Evolutionary conservation across 2,797 vertebrate species (phyloP).

Genomic region (Poeciliopsis turneri): DNA sequence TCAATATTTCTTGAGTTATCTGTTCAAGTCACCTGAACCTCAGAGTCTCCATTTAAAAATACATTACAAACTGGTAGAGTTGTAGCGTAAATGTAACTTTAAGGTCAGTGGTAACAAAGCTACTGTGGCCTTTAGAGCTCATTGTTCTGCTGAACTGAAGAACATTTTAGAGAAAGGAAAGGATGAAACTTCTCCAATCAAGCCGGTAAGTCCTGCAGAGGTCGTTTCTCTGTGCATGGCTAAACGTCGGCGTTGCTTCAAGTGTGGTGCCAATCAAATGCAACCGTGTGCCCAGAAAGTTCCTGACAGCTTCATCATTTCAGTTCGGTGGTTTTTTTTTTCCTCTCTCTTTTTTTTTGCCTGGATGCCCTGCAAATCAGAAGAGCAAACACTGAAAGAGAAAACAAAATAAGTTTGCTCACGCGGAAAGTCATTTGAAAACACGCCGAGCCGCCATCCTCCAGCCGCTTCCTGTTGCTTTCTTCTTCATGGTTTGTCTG

Average conservation of each 20-base stretch:
- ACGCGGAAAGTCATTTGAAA: too few relatives aligned
- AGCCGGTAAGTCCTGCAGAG: conserved; percentile 15
- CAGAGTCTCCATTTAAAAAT: neutral
- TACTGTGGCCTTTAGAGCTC: neutral
- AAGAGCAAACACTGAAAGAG: too few relatives aligned
- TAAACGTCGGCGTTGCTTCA: neutral
- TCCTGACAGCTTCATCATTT: neutral
- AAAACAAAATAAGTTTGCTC: neutral
- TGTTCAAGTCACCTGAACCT: neutral
- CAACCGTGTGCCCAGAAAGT: neutral
- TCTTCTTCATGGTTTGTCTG: too few relatives aligned
- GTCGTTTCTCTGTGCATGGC: neutral
- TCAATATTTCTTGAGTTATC: neutral
- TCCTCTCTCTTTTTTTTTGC: neutral
- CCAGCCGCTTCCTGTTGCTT: too few relatives aligned
- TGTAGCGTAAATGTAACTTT: neutral
- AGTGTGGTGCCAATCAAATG: neutral
- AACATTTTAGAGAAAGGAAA: neutral
- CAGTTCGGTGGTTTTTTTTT: neutral
- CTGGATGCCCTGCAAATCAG: neutral
- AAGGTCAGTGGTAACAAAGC: too few relatives aligned
- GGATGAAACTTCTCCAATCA: neutral
- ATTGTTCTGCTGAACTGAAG: conserved; percentile 20
- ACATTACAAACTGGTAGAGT: neutral
- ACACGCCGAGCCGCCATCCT: too few relatives aligned